Evolutionary conservation across 1,140 invertebrate species (phyloP).

Genomic region (Diachasmimorpha longicaudata): DNA sequence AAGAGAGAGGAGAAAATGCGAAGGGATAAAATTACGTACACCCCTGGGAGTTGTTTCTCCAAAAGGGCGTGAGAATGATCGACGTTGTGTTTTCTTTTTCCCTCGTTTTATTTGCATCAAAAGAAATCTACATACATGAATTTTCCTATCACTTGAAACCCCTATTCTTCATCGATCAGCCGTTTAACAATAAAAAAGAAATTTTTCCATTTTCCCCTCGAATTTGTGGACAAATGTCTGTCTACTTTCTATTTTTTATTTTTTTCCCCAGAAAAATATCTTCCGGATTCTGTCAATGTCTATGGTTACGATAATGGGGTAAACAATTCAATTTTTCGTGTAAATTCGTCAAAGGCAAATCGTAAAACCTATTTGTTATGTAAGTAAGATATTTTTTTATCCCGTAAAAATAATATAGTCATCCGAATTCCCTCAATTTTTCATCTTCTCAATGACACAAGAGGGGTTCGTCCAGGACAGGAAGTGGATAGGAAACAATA

Average conservation of each 20-base stretch:
- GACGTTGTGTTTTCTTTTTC: constrained; percentile 18
- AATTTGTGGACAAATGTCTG: too few relatives aligned
- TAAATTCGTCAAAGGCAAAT: too few relatives aligned
- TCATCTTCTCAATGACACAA: neutral
- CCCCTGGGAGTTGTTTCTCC: neutral
- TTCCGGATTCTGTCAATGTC: too few relatives aligned
- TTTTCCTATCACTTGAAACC: neutral
- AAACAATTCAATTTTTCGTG: too few relatives aligned
- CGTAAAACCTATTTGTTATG: too few relatives aligned
- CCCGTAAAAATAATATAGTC: too few relatives aligned
- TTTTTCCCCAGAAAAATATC: too few relatives aligned
- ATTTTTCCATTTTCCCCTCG: neutral
- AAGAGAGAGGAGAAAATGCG: neutral
- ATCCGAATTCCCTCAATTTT: neutral
- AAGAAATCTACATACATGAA: constrained; percentile 21
- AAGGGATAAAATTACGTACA: constrained; percentile 7
- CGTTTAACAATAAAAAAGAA: too few relatives aligned
- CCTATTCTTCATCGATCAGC: neutral
- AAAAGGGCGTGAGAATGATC: constrained; percentile 21
- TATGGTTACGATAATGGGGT: too few relatives aligned
- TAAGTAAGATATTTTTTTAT: too few relatives aligned
- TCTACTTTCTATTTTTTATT: too few relatives aligned
- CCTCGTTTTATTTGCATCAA: neutral
- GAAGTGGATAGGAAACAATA: constrained; percentile 21
- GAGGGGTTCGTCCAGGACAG: neutral